Conservation (phyloP, 2,888 invertebrate genomes). For the Eubasilissa splendida region DNA sequence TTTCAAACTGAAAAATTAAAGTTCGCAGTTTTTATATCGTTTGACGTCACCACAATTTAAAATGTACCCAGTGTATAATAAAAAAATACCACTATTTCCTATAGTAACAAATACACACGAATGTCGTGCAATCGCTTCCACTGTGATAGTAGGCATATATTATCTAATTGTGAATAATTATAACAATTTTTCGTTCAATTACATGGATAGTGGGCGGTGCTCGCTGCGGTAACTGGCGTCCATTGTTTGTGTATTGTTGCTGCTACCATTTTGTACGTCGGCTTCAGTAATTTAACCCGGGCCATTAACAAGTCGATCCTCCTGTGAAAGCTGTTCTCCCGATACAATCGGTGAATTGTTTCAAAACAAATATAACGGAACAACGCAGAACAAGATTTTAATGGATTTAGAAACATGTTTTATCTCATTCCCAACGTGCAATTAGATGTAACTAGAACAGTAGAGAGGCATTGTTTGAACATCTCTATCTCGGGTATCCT, state of each 20-base stretch:
- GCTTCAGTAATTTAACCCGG: slow-evolving; percentile 28
- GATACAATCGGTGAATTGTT: slow-evolving; percentile 25
- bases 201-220: slow-evolving; percentile 54
- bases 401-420: slow-evolving; percentile 25
- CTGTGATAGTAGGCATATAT: slow-evolving; percentile 36
- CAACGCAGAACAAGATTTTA: neutral
- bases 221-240: slow-evolving; percentile 40
- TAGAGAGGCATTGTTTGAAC: neutral
- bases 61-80: no score
- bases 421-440: slow-evolving; percentile 3
- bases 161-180: slow-evolving; percentile 58
- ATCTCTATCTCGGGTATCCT: no score
- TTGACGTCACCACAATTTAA: no score
- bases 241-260: slow-evolving; percentile 47
- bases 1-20: no score
- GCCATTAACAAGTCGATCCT: slow-evolving; percentile 28
- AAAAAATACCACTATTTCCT: neutral
- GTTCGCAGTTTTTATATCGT: no score
- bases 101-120: slow-evolving; percentile 9
- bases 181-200: slow-evolving; percentile 57
- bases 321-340: slow-evolving; percentile 25
- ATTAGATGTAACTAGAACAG: neutral
- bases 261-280: slow-evolving; percentile 3
- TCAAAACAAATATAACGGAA: slow-evolving; percentile 7
- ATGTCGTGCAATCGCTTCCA: slow-evolving; percentile 37